Conservation (phyloP, 2,113 vertebrate genomes). For the Microtus ochrogaster region DNA sequence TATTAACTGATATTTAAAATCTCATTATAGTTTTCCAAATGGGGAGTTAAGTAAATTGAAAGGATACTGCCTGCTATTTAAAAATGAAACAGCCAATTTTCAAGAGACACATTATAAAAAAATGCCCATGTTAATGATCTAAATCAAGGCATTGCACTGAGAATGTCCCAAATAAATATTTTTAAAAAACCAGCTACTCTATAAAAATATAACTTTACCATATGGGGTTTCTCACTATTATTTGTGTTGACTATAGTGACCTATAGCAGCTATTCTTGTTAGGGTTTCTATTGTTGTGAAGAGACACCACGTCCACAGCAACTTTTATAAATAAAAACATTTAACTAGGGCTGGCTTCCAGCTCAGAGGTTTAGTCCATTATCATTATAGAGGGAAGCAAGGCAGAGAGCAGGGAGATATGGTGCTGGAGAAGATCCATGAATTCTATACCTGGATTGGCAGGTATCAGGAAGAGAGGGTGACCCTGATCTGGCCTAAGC, state of each 20-base stretch:
- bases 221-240: neutral
- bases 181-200: slow-evolving; percentile 41
- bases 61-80: neutral
- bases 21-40: slow-evolving; percentile 8
- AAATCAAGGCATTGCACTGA: neutral
- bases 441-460: neutral
- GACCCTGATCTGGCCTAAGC: neutral
- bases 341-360: neutral
- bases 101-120: neutral
- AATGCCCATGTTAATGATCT: neutral
- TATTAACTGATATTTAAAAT: slow-evolving; percentile 36
- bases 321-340: too few relatives aligned
- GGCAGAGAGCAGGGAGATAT: neutral
- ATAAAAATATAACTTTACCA: slow-evolving; percentile 35
- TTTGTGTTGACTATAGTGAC: slow-evolving; percentile 8
- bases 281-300: neutral
- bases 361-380: neutral
- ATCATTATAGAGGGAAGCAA: too few relatives aligned
- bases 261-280: neutral
- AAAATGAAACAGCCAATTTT: neutral
- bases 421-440: too few relatives aligned
- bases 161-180: slow-evolving; percentile 15
- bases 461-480: neutral
- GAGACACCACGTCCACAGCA: neutral
- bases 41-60: slow-evolving; percentile 20